phyloP scores from a whole-genome alignment of 2,797 vertebrate genomes.

The Pangasius mekongensis region DNA sequence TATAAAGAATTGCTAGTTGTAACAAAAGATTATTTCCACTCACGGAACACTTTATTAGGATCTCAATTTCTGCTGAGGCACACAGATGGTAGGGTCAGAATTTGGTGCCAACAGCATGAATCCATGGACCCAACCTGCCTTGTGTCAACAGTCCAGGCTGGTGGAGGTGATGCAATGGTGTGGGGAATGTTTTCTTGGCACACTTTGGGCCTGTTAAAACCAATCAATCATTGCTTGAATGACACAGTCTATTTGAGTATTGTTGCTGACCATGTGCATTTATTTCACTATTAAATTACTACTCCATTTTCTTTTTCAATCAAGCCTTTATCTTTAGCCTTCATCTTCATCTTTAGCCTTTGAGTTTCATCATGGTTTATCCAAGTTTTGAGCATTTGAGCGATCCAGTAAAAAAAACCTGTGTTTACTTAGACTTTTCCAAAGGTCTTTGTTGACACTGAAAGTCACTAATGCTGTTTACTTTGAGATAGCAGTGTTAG shows the following conservation, averaged over 20 bases:
- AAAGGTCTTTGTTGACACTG: neutral
- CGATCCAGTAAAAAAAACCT: neutral
- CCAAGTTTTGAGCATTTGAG: neutral
- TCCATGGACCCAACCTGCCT: too few species aligned
- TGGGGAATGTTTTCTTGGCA: neutral
- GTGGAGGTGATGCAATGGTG: neutral
- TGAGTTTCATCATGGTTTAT: neutral
- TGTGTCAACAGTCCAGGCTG: too few species aligned
- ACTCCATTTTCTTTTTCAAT: neutral
- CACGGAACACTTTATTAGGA: neutral
- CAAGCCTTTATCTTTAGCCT: neutral
- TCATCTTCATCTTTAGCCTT: neutral
- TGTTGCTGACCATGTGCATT: neutral
- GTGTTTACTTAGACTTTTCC: neutral
- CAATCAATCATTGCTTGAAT: neutral
- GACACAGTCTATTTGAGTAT: neutral
- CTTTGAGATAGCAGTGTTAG: neutral
- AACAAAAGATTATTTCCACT: neutral
- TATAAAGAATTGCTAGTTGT: neutral
- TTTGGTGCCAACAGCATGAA: too few species aligned
- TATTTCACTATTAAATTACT: neutral
- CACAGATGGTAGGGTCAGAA: too few species aligned
- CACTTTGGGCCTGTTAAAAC: neutral
- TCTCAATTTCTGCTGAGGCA: too few species aligned
- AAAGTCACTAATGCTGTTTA: neutral